phyloP scores from a whole-genome alignment of 2,888 invertebrate species.

The Yponomeuta sedellus region DNA sequence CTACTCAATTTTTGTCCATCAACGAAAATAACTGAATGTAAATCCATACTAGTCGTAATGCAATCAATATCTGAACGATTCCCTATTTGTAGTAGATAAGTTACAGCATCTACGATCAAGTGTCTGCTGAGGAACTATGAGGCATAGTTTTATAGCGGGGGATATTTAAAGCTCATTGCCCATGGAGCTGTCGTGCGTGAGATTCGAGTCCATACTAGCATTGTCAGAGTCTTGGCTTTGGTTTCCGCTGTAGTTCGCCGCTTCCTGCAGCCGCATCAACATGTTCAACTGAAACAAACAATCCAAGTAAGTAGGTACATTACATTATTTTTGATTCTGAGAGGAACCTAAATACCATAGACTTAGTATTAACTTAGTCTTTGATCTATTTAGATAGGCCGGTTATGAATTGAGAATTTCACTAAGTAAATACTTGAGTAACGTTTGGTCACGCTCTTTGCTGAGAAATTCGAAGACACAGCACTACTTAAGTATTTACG shows the following conservation, averaged over 20 bases:
- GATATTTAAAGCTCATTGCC: constrained; percentile 65
- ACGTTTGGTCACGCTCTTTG: too few relatives aligned
- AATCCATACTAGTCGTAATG: too few relatives aligned
- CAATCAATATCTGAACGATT: too few relatives aligned
- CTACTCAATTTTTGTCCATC: background rate
- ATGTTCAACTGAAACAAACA: constrained; percentile 85
- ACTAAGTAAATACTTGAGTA: too few relatives aligned
- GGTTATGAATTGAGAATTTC: too few relatives aligned
- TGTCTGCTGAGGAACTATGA: background rate
- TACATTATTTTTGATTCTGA: too few relatives aligned
- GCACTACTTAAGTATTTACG: too few relatives aligned
- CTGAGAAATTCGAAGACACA: too few relatives aligned
- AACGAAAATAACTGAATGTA: background rate
- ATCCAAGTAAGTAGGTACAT: background rate
- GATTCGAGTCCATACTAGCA: constrained; percentile 87
- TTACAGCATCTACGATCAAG: background rate
- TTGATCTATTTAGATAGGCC: too few relatives aligned
- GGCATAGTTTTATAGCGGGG: constrained; percentile 32
- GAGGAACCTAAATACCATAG: too few relatives aligned
- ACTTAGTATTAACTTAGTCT: too few relatives aligned
- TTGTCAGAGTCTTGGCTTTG: constrained; percentile 95
- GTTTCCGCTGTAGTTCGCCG: constrained; percentile 93
- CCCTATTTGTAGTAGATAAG: background rate
- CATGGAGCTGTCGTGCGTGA: constrained; percentile 82
- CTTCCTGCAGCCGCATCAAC: constrained; percentile 97